phyloP scores from a whole-genome alignment of 2,888 invertebrate species.

The Ctena decussata region DNA sequence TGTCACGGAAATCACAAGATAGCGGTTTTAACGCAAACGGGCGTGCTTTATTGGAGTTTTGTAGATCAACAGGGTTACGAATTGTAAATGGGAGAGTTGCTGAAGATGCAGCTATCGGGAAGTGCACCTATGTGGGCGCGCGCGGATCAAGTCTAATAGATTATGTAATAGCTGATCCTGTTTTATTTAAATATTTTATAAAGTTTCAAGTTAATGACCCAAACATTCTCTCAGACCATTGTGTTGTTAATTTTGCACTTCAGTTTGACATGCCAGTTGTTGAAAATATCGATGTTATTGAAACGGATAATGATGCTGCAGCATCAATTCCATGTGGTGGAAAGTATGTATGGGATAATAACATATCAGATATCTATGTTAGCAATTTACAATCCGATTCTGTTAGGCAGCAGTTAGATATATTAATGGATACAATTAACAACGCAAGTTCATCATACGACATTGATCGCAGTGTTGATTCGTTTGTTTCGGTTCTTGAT shows the following conservation, averaged over 20 bases:
- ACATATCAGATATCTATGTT: neutral
- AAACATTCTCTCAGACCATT: too few species aligned
- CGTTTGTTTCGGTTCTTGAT: neutral
- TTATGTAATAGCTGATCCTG: neutral
- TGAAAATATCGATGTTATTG: neutral
- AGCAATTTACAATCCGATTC: neutral
- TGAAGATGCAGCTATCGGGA: neutral
- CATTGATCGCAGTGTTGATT: neutral
- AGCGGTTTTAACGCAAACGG: neutral
- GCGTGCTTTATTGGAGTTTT: neutral
- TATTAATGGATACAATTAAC: neutral
- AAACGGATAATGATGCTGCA: neutral
- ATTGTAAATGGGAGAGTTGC: neutral
- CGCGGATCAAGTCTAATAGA: neutral
- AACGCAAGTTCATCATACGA: neutral
- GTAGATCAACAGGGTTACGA: neutral
- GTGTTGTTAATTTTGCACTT: too few species aligned
- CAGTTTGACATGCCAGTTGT: too few species aligned
- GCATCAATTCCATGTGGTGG: too few species aligned
- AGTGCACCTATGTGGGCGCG: neutral
- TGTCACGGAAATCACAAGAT: neutral
- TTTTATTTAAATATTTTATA: neutral
- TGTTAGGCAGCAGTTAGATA: neutral
- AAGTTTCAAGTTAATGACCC: neutral
- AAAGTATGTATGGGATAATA: neutral